phyloP scores from a whole-genome alignment of 2,113 vertebrate genomes.

The Casuarius casuarius region DNA sequence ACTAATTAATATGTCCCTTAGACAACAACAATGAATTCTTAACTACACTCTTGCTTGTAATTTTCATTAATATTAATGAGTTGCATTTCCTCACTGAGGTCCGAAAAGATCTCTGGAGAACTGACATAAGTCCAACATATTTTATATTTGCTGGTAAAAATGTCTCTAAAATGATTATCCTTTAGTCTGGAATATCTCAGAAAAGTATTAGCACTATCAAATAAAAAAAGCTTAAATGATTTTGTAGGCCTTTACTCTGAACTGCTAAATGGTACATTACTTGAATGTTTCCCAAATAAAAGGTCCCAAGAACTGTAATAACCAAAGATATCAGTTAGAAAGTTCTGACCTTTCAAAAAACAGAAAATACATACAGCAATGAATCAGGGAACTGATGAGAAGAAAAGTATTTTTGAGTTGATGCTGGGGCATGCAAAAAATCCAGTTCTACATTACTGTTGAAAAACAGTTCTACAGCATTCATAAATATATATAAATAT shows the following conservation, averaged over 20 bases:
- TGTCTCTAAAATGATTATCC: background rate
- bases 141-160: background rate
- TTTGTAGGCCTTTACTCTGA: conserved; percentile 16
- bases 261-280: conserved; percentile 13
- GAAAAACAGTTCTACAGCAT: background rate
- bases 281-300: background rate
- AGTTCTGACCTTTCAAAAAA: conserved; percentile 28
- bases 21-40: background rate
- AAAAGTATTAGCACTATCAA: background rate
- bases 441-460: background rate
- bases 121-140: background rate
- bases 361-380: background rate
- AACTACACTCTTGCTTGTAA: background rate
- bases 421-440: background rate
- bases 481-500: too few species aligned
- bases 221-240: conserved; percentile 19
- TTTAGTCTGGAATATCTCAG: background rate
- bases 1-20: background rate
- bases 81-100: background rate
- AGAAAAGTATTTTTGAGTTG: background rate
- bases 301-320: background rate
- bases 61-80: background rate
- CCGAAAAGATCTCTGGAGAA: background rate
- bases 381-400: background rate
- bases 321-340: background rate